Evolutionary conservation across 2,113 vertebrate genomes (phyloP).

Genomic region (Hemibagrus wyckioides): DNA sequence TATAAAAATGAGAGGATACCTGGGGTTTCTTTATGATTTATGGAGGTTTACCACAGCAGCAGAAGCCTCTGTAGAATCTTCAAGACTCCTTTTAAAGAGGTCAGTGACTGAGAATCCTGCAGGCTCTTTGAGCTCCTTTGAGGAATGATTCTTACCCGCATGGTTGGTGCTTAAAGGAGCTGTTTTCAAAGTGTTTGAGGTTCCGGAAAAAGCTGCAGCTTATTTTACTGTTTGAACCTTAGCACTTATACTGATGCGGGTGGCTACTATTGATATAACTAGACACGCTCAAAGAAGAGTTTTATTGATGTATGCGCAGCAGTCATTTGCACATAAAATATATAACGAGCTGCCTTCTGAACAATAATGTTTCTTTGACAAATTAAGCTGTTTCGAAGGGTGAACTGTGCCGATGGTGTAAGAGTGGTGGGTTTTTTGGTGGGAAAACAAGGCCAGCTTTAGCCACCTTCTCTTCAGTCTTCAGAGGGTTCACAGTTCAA

Average conservation of each 20-base stretch:
- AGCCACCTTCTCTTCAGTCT: not conserved
- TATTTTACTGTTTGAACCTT: not conserved
- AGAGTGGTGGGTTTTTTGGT: not conserved
- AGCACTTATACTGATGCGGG: not conserved
- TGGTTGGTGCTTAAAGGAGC: not conserved
- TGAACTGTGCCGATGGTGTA: not conserved
- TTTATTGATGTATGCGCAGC: not conserved
- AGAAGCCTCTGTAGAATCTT: not conserved
- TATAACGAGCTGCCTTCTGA: not conserved
- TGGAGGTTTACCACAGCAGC: not conserved
- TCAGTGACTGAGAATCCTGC: conserved; percentile 16
- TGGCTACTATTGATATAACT: not conserved
- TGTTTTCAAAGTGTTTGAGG: not conserved
- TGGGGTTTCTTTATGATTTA: conserved; percentile 9
- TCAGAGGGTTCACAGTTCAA: not conserved
- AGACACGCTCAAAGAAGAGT: not conserved
- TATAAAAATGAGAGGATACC: not conserved
- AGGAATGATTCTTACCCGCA: not conserved
- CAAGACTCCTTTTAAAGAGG: not conserved
- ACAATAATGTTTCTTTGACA: not conserved
- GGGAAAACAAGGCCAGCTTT: not conserved
- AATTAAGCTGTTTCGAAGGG: not conserved
- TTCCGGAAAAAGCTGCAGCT: not conserved
- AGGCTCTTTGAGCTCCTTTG: not conserved
- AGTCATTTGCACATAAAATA: not conserved